phyloP scores from a whole-genome alignment of 2,888 invertebrate species.

The Craniophora ligustri region DNA sequence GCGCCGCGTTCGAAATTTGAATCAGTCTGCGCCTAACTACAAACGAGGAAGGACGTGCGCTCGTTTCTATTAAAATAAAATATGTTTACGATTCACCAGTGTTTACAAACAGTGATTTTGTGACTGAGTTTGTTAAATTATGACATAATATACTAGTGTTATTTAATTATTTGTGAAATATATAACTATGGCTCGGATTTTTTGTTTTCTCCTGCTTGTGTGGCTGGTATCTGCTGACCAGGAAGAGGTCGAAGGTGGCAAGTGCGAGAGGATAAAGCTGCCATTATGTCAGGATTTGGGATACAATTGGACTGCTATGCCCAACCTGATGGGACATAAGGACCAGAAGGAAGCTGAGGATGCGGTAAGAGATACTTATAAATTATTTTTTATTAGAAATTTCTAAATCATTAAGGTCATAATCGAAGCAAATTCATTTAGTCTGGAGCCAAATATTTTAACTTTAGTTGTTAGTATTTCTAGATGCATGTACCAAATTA shows the following conservation, averaged over 20 bases:
- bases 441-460: constrained; percentile 2
- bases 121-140: constrained; percentile 72
- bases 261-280: constrained; percentile 94
- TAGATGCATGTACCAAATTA: too few relatives aligned
- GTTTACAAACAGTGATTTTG: constrained; percentile 72
- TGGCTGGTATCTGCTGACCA: constrained; percentile 80
- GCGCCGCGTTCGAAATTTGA: constrained; percentile 72
- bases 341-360: constrained; percentile 94
- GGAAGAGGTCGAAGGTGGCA: constrained; percentile 84
- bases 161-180: constrained; percentile 60
- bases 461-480: too few relatives aligned
- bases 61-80: constrained; percentile 41
- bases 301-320: constrained; percentile 96
- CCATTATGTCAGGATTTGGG: constrained; percentile 94
- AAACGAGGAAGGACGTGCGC: constrained; percentile 61
- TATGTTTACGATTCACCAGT: constrained; percentile 77
- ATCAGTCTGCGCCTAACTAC: constrained; percentile 76
- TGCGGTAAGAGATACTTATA: constrained; percentile 89
- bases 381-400: too few relatives aligned
- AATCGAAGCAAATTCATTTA: background rate
- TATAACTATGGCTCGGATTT: constrained; percentile 79
- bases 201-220: constrained; percentile 72
- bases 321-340: constrained; percentile 94
- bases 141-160: constrained; percentile 70
- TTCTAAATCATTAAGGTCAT: too few relatives aligned